Evolutionary conservation across 2,113 vertebrate species (phyloP), one percentile per base, ranked within the genome.

Genomic region (Lepus americanus): DNA sequence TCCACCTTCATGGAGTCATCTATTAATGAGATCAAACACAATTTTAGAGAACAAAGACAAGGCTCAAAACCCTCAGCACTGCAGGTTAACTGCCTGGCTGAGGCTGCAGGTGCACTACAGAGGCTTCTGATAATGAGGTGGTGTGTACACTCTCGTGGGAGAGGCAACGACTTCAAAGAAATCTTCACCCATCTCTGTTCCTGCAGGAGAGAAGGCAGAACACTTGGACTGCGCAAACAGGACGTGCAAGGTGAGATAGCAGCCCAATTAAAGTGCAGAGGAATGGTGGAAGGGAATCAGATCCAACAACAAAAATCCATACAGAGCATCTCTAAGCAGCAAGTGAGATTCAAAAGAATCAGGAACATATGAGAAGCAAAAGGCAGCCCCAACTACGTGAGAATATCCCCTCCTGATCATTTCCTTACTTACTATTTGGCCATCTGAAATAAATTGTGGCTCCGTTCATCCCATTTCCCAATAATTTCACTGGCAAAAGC

Each of bases 121-220:
- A 74, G 55, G 70, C 92, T 64, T 94, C 36, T n/a, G 51, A 63
- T 90, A 94, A 95, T 0, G 3, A 92, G 90, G 14, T 49, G 59
- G 87, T n/a, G 1, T 70, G 27, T 95, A 19, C 7, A 53, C 33
- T 90, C 84, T 93, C 9, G 0, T 25, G 69, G 93, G 88, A 93
- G 11, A 67, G 70, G 77, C 93, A 94, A 87, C 0, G 0, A 90
- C 90, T 95, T 97, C 96, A 96, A 95, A 95, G 87, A 95, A 81
- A 36, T 70, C 81, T 94, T 96, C 53, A 36, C 63, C 53, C 67
- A 78, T 81, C 87, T 86, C 83, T 3, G 0, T 80, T 95, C 85
- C 89, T 83, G 66, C 36, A 76, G 22, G 61, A 90, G 81, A 87
- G 67, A 83, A 87, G 63, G 11, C 23, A 85, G 80, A 61, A 13